phyloP scores from a whole-genome alignment of 2,888 invertebrate genomes.

The Anthoptus insignis region DNA sequence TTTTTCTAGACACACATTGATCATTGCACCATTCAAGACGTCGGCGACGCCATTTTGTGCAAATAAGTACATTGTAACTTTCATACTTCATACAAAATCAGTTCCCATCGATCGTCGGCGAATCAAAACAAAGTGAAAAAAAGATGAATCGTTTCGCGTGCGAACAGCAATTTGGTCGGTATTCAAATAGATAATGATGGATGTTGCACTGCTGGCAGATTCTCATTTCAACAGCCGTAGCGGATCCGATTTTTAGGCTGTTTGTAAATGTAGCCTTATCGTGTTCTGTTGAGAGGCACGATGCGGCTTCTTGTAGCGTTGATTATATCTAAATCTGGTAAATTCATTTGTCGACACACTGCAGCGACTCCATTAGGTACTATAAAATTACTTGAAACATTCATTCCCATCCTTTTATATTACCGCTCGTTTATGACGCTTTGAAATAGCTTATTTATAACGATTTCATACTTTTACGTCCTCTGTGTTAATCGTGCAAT shows the following conservation, averaged over 20 bases:
- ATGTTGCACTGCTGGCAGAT: too few species aligned
- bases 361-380: constrained; percentile 70
- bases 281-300: constrained; percentile 68
- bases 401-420: constrained; percentile 58
- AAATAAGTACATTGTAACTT: constrained; percentile 47
- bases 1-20: constrained; percentile 25
- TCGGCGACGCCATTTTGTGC: constrained; percentile 36
- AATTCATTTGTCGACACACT: constrained; percentile 73
- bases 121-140: constrained; percentile 59
- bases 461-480: background rate
- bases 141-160: constrained; percentile 71
- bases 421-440: constrained; percentile 9
- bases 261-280: constrained; percentile 76
- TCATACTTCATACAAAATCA: constrained; percentile 49
- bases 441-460: constrained; percentile 8
- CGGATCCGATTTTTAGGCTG: constrained; percentile 58
- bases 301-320: constrained; percentile 75
- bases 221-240: too few species aligned
- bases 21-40: constrained; percentile 32
- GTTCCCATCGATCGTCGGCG: constrained; percentile 53
- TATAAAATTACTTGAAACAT: constrained; percentile 76
- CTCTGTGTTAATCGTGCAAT: background rate
- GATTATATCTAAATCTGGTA: constrained; percentile 82
- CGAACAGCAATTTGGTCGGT: constrained; percentile 64
- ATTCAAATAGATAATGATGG: constrained; percentile 66